Percentiles rank a stretch among this genome's conserved stretches.
These are phyloP conservation scores for Penaeus chinensis DNA, from an alignment of 1,140 invertebrate genomes.

Conservation along the genomic window DNA sequence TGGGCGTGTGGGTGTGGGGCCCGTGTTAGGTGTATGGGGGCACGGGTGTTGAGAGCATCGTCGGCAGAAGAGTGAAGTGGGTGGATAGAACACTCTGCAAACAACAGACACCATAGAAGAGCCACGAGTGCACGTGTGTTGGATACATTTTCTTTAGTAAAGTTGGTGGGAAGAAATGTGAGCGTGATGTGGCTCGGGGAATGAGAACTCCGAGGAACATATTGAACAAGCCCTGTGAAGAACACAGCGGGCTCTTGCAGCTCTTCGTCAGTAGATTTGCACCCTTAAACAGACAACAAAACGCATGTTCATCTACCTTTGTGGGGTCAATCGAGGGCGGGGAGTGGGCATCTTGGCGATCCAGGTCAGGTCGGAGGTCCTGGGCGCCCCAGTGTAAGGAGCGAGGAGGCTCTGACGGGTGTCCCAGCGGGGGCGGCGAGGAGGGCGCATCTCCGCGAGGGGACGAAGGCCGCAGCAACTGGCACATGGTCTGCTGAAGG, in stretches of 20 bases:
- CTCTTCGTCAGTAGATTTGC: too few species aligned
- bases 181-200: too few species aligned
- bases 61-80: too few species aligned
- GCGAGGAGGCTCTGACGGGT: conserved; percentile 33
- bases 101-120: too few species aligned
- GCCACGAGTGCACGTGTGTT: too few species aligned
- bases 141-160: too few species aligned
- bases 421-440: conserved; percentile 39
- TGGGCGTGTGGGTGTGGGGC: neutral
- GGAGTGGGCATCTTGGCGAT: conserved; percentile 43
- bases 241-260: too few species aligned
- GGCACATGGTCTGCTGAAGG: conserved; percentile 52
- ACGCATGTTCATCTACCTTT: conserved; percentile 18
- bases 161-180: too few species aligned
- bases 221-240: too few species aligned
- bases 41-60: too few species aligned
- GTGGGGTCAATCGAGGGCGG: conserved; percentile 21
- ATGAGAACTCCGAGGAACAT: too few species aligned
- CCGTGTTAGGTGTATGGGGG: neutral
- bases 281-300: neutral
- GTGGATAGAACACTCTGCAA: too few species aligned
- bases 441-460: conserved; percentile 22
- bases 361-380: conserved; percentile 32
- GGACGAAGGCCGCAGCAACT: conserved; percentile 46
- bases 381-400: conserved; percentile 42